Evolutionary conservation across 2,113 vertebrate genomes (phyloP), one percentile per base, ranked within the genome.

Genomic region (Marmota monax): DNA sequence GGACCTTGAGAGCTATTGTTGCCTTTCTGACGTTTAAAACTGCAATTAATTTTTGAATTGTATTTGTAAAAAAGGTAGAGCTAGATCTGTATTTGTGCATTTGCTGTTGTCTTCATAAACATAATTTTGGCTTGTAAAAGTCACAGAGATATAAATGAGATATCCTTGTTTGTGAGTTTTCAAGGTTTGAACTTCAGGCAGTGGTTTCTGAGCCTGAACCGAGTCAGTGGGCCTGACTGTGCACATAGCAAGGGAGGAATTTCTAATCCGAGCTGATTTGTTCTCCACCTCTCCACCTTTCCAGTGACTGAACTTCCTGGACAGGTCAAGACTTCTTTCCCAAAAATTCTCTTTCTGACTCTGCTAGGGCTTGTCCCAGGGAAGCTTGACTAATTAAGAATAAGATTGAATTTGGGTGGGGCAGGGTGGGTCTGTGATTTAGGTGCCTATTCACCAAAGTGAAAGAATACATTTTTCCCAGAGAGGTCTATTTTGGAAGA

Each of bases 291-390:
- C n/a, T 42, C n/a, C 6, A 2, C 91, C 85, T 77, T 90, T 72
- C 61, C 78, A 65, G 20, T 67, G 37, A 58, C 88, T 51, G 63
- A 51, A 27, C 39, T 29, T 92, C n/a, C 27, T 10, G 48, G 18
- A 51, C 51, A 22, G 34, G n/a, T 84, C n/a, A 39, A 77, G 90
- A 96, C 76, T 97, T 73, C 39, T 53, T 37, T 72, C 17, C 82
- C n/a, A 48, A 61, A 76, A 94, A 83, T 27, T 79, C 73, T 8
- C 10, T 73, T 86, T 84, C 39, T 91, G 63, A 92, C 61, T 91
- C 69, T 88, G n/a, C 61, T 67, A 61, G 23, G n/a, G 72, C 51
- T 63, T 13, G 7, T 74, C 72, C 7, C 10, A 18, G 42, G 45
- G 25, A 92, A 79, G 48, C 65, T 27, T 84, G 61, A 25, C 80